Evolutionary conservation across 2,888 invertebrate species (phyloP).

Genomic region (Heliconius ethilla): DNA sequence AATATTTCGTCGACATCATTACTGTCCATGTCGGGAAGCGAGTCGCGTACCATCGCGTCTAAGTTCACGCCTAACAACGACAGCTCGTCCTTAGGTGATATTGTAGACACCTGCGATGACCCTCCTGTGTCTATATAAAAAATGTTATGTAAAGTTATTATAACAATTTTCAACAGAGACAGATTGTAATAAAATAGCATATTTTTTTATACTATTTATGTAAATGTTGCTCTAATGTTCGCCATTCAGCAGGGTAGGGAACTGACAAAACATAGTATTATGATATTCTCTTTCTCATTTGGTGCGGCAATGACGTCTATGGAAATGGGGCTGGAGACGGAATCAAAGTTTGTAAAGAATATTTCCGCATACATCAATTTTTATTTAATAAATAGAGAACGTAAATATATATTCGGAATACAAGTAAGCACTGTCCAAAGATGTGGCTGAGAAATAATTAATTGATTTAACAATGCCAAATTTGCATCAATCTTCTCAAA

Average conservation of each 20-base stretch:
- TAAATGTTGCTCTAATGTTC: too few relatives aligned
- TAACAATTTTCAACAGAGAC: not conserved
- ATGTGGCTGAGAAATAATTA: too few relatives aligned
- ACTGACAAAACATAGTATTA: not conserved
- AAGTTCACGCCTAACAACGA: constrained; percentile 83
- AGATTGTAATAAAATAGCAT: too few relatives aligned
- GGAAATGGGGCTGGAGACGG: too few relatives aligned
- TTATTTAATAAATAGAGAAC: not conserved
- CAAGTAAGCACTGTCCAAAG: too few relatives aligned
- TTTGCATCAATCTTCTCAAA: not conserved
- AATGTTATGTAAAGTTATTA: not conserved
- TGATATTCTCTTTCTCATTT: not conserved
- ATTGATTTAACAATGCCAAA: too few relatives aligned
- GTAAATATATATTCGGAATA: not conserved
- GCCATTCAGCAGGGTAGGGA: too few relatives aligned
- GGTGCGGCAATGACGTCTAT: too few relatives aligned
- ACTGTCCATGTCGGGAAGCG: constrained; percentile 92
- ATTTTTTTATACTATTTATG: too few relatives aligned
- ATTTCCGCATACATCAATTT: too few relatives aligned
- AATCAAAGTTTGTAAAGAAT: too few relatives aligned
- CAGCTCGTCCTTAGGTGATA: constrained; percentile 85
- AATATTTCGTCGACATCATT: constrained; percentile 96
- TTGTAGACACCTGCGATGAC: constrained; percentile 67
- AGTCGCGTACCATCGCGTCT: constrained; percentile 87
- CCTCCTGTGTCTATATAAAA: constrained; percentile 39